These are phyloP conservation scores for Cassiopea xamachana DNA, from an alignment of 30 jellyfish, hydroid and myxozoan species.

Conservation along the genomic window DNA sequence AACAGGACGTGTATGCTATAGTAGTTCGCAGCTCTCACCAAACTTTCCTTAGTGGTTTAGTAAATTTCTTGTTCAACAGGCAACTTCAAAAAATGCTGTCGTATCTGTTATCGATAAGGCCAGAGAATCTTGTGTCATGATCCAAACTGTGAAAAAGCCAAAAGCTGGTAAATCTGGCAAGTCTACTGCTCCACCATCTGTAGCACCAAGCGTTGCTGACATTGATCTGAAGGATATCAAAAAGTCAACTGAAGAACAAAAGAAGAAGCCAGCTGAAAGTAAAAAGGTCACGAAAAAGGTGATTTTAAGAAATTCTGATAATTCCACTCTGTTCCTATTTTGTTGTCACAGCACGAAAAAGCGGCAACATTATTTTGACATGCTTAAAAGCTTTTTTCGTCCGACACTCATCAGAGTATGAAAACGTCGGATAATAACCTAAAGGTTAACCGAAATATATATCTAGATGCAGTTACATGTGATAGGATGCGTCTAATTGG, in stretches of 20 bases:
- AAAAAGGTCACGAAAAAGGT: conserved; percentile 53
- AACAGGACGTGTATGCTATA: too few relatives aligned
- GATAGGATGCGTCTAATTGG: too few relatives aligned
- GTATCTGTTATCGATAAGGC: conserved; percentile 84
- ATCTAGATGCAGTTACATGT: too few relatives aligned
- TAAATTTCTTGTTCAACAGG: conserved; percentile 17
- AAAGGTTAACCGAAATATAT: too few relatives aligned
- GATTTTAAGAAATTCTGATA: not conserved
- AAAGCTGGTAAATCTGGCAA: conserved; percentile 19
- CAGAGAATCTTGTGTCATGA: conserved; percentile 84
- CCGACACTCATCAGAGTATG: too few relatives aligned
- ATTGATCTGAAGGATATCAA: conserved; percentile 2
- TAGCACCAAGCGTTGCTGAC: conserved; percentile 6
- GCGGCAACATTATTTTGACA: too few relatives aligned
- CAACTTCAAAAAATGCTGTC: conserved; percentile 81
- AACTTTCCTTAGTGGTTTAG: too few relatives aligned
- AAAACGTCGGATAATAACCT: too few relatives aligned
- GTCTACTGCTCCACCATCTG: conserved; percentile 37
- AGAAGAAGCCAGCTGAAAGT: conserved; percentile 44
- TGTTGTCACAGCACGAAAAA: too few relatives aligned
- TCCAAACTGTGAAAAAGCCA: conserved; percentile 77
- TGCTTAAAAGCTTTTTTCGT: too few relatives aligned
- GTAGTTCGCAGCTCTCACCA: too few relatives aligned
- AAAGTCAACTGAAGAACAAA: conserved; percentile 38
- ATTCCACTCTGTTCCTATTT: too few relatives aligned